Conservation (phyloP, 2,888 invertebrate species). For the Meiosimyza platycephala region DNA sequence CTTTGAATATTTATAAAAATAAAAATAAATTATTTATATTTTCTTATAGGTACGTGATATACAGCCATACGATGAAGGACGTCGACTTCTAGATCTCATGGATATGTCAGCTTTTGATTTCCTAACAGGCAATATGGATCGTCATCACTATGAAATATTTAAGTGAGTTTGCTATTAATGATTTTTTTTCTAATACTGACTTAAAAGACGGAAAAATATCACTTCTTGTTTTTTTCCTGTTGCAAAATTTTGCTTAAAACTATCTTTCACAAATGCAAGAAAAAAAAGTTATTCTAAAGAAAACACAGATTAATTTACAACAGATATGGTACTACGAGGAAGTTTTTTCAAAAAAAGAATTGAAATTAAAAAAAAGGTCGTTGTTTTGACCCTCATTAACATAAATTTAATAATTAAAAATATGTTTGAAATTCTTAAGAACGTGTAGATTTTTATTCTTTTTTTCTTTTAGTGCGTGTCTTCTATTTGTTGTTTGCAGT, state of each 20-base stretch:
- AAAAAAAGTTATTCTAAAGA: not conserved
- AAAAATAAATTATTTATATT: conserved; percentile 4
- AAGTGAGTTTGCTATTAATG: conserved; percentile 70
- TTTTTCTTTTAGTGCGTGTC: no score
- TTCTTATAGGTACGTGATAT: conserved; percentile 82
- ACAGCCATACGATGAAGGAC: conserved; percentile 90
- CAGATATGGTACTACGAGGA: no score
- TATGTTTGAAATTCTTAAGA: no score
- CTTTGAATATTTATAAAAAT: not conserved
- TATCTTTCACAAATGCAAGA: not conserved
- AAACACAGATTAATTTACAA: no score
- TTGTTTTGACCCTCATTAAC: no score
- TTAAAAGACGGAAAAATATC: not conserved
- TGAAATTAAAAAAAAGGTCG: no score
- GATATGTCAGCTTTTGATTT: conserved; percentile 98
- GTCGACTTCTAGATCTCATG: conserved; percentile 92
- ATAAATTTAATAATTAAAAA: no score
- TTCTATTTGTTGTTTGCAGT: no score
- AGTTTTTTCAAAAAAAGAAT: no score
- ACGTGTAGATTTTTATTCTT: no score
- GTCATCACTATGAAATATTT: conserved; percentile 99
- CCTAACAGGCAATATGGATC: conserved; percentile 97
- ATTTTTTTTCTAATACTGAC: no score
- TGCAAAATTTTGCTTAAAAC: not conserved
- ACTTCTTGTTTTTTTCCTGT: not conserved